Conservation (phyloP, 2,113 vertebrate genomes). For the Myrmophylax atrothorax region DNA sequence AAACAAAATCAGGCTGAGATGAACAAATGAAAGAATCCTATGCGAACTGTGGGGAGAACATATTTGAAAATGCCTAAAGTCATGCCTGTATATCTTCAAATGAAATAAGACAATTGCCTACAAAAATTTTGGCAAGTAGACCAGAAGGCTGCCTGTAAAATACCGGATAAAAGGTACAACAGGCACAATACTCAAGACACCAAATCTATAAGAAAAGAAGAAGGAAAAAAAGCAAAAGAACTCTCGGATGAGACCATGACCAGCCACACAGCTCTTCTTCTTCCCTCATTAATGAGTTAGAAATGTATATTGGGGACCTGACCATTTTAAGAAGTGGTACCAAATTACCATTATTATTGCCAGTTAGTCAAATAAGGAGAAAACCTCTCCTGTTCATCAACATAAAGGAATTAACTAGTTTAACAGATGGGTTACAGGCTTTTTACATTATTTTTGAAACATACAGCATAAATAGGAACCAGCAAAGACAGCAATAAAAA, state of each 20-base stretch:
- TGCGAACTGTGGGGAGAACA: background rate
- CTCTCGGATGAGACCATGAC: background rate
- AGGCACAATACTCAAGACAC: background rate
- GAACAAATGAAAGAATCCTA: background rate
- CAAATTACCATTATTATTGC: background rate
- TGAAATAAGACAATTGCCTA: background rate
- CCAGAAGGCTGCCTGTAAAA: background rate
- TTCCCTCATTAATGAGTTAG: background rate
- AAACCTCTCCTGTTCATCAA: background rate
- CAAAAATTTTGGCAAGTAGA: background rate
- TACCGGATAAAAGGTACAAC: background rate
- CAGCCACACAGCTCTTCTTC: background rate
- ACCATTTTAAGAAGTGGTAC: background rate
- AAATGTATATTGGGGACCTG: background rate
- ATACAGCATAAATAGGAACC: background rate
- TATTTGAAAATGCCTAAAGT: background rate
- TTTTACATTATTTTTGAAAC: background rate
- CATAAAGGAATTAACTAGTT: background rate
- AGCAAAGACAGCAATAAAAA: background rate
- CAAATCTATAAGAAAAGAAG: background rate
- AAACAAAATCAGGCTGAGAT: background rate
- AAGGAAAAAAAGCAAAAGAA: too few relatives aligned
- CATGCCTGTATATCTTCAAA: rapidly evolving
- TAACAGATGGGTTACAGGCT: background rate
- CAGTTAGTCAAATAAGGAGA: background rate